phyloP scores from a whole-genome alignment of 2,888 invertebrate genomes.

The Lasioglossum leucozonium region DNA sequence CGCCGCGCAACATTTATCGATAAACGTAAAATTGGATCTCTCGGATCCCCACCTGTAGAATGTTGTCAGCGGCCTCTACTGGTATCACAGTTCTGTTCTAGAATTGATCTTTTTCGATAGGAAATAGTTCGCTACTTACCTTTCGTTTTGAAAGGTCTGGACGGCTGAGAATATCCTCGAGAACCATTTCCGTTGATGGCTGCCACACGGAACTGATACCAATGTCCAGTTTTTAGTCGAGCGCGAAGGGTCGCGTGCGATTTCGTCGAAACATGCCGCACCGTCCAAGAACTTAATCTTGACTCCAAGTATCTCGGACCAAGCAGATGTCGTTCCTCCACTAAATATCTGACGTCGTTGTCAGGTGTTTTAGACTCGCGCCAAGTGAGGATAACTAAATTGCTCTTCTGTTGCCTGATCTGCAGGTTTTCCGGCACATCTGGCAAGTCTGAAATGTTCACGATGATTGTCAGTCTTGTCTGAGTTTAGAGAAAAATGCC shows the following conservation, averaged over 20 bases:
- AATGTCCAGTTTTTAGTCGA: conserved; percentile 88
- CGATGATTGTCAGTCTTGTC: too few relatives aligned
- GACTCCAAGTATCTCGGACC: conserved; percentile 88
- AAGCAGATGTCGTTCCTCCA: conserved; percentile 90
- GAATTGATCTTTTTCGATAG: too few relatives aligned
- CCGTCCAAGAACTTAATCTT: conserved; percentile 88
- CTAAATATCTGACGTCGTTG: conserved; percentile 85
- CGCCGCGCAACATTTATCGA: too few relatives aligned
- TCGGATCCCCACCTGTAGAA: too few relatives aligned
- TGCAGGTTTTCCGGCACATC: conserved; percentile 73
- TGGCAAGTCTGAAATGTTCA: conserved; percentile 68
- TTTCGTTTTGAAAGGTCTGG: conserved; percentile 86
- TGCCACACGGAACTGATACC: conserved; percentile 93
- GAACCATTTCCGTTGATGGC: conserved; percentile 90
- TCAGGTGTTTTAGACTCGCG: conserved; percentile 17
- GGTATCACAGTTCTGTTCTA: too few relatives aligned
- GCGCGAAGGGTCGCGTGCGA: conserved; percentile 86
- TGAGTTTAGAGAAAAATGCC: too few relatives aligned
- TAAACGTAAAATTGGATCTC: too few relatives aligned
- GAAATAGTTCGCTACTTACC: conserved; percentile 57
- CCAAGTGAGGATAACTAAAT: conserved; percentile 74
- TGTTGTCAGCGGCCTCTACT: background rate
- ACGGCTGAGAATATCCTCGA: conserved; percentile 89
- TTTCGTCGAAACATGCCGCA: conserved; percentile 84
- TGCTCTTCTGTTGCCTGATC: conserved; percentile 75